Conservation (phyloP, 1,140 invertebrate genomes). For the Meteorus sp. region DNA sequence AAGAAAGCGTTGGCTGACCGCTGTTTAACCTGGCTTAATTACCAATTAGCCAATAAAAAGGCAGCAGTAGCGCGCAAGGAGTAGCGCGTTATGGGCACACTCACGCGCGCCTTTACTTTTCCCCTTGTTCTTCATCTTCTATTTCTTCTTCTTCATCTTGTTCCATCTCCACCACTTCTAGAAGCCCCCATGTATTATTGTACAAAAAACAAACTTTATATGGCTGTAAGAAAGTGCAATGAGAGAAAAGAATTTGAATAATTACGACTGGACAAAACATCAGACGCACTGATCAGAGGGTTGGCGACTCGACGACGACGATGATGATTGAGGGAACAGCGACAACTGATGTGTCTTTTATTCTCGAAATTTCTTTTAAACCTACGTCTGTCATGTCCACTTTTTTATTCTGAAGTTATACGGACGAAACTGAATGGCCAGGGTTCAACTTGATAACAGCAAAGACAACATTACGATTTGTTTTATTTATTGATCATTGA, state of each 20-base stretch:
- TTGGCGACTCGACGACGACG: too few relatives aligned
- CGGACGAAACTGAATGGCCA: neutral
- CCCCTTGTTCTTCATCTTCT: neutral
- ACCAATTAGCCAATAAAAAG: conserved; percentile 56
- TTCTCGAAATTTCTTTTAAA: too few relatives aligned
- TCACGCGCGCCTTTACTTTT: conserved; percentile 21
- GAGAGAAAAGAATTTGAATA: conserved; percentile 49
- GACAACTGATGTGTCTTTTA: neutral
- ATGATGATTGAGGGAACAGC: too few relatives aligned
- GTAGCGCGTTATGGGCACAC: conserved; percentile 37
- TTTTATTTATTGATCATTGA: too few relatives aligned
- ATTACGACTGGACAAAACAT: conserved; percentile 51
- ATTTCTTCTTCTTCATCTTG: too few relatives aligned
- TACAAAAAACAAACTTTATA: conserved; percentile 23
- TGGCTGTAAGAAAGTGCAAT: conserved; percentile 34
- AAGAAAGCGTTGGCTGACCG: conserved; percentile 49
- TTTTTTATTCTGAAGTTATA: too few relatives aligned
- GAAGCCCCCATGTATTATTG: neutral
- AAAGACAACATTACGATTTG: too few relatives aligned
- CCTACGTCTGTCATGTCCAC: too few relatives aligned
- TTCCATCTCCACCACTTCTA: too few relatives aligned
- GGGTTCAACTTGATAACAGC: too few relatives aligned
- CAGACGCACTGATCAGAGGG: conserved; percentile 35
- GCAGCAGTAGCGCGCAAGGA: conserved; percentile 36
- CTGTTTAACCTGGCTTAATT: conserved; percentile 54